A percentile compares a stretch with the other conserved stretches of the same genome.
Conservation (phyloP, 2,113 vertebrate species). For the Clarias batrachus region DNA sequence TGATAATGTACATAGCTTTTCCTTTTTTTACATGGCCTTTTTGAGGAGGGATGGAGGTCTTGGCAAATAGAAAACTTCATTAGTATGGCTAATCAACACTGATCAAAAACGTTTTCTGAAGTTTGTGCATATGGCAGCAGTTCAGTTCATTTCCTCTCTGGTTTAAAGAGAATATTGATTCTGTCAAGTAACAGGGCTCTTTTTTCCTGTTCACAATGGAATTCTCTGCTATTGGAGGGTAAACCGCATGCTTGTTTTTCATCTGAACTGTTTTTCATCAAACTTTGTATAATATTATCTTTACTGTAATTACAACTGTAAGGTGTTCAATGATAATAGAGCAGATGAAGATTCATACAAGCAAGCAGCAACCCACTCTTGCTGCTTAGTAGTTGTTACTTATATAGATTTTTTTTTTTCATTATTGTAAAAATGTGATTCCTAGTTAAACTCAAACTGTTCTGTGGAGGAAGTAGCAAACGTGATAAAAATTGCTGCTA, state of each 20-base stretch:
- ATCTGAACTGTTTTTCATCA: conserved; percentile 57
- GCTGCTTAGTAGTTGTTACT: too few species aligned
- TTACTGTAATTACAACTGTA: neutral
- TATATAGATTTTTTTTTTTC: too few species aligned
- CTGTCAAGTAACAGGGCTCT: conserved; percentile 68
- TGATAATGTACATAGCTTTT: conserved; percentile 2
- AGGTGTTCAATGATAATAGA: neutral
- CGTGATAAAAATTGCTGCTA: neutral
- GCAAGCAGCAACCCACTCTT: neutral
- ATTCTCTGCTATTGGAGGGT: conserved; percentile 66
- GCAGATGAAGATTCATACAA: neutral
- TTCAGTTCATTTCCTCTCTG: conserved; percentile 71
- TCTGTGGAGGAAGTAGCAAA: neutral
- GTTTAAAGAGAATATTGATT: conserved; percentile 74
- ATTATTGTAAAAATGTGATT: neutral
- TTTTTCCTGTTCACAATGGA: conserved; percentile 58
- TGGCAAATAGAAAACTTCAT: conserved; percentile 71
- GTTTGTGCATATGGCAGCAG: conserved; percentile 73
- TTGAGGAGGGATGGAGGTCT: conserved; percentile 57
- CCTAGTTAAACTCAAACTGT: neutral
- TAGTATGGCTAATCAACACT: conserved; percentile 66
- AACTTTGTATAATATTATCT: conserved; percentile 13
- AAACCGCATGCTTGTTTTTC: conserved; percentile 62
- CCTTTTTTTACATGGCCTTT: conserved; percentile 53
- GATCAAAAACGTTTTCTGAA: conserved; percentile 62